phyloP scores from a whole-genome alignment of 2,888 invertebrate species.

The Amblyteles armatorius region DNA sequence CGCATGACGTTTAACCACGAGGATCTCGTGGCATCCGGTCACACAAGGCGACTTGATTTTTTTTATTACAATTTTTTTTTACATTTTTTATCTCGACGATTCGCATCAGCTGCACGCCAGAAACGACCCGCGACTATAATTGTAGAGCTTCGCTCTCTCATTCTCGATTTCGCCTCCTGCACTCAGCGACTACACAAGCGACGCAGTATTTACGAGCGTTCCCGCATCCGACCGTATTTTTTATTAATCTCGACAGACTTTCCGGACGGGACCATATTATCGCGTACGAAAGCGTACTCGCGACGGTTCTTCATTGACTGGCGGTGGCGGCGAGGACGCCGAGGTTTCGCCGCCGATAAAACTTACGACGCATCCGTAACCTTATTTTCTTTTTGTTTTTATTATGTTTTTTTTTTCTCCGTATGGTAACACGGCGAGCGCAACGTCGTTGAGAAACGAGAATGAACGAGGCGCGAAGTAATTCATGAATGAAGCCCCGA shows the following conservation, averaged over 20 bases:
- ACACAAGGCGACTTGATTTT: slow-evolving; percentile 40
- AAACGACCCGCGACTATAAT: slow-evolving; percentile 47
- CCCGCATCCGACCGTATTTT: slow-evolving; percentile 57
- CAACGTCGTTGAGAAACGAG: slow-evolving; percentile 42
- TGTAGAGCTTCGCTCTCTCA: slow-evolving; percentile 5
- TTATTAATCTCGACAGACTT: slow-evolving; percentile 55
- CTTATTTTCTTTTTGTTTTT: slow-evolving; percentile 21
- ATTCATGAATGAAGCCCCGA: slow-evolving; percentile 35
- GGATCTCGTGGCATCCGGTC: slow-evolving; percentile 49
- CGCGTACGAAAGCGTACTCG: slow-evolving; percentile 3
- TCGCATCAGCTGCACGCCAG: slow-evolving; percentile 55
- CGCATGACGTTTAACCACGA: slow-evolving; percentile 35
- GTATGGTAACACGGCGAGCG: slow-evolving; percentile 25
- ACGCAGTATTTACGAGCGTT: slow-evolving; percentile 55
- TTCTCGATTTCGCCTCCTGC: slow-evolving; percentile 2
- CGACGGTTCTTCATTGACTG: slow-evolving; percentile 50
- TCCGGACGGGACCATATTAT: slow-evolving; percentile 32
- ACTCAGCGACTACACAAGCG: slow-evolving; percentile 16
- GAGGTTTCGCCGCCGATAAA: slow-evolving; percentile 20
- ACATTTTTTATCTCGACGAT: slow-evolving; percentile 28
- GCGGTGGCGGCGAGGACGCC: neutral
- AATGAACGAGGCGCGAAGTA: slow-evolving; percentile 38
- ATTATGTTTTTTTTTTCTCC: slow-evolving; percentile 5
- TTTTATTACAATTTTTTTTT: neutral
- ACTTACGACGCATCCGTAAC: slow-evolving; percentile 35